phyloP scores from a whole-genome alignment of 1,140 invertebrate genomes.

The Tenebrio molitor region DNA sequence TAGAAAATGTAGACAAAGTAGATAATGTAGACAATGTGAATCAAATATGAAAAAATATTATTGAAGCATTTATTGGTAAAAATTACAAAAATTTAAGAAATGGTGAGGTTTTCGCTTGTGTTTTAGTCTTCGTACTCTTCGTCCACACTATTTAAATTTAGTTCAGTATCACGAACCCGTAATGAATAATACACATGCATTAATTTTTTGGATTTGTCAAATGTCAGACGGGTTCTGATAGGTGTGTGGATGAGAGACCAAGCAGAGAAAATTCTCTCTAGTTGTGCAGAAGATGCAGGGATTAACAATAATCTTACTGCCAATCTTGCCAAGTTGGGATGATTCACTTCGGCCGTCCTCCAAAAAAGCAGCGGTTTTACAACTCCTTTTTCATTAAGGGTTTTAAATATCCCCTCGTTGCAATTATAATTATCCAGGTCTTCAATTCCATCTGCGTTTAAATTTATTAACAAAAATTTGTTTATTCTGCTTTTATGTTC shows the following conservation, averaged over 20 bases:
- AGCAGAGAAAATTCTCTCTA: conserved; percentile 31
- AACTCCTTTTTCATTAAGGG: conserved; percentile 20
- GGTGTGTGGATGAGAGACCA: conserved; percentile 16
- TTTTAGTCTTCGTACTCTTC: no score
- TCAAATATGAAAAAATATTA: no score
- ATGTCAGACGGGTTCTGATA: not conserved
- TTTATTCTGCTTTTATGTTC: not conserved
- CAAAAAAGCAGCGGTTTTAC: conserved; percentile 4
- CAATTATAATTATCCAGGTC: not conserved
- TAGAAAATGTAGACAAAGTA: not conserved
- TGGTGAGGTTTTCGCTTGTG: no score
- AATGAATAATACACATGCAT: conserved; percentile 8
- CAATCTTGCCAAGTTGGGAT: not conserved
- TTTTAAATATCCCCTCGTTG: not conserved
- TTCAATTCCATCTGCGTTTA: not conserved
- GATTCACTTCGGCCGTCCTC: no score
- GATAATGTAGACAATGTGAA: no score
- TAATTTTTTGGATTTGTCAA: conserved; percentile 22
- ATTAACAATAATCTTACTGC: conserved; percentile 24
- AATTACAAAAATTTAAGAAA: no score
- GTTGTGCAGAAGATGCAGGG: conserved; percentile 23
- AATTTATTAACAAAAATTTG: not conserved
- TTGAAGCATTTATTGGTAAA: no score
- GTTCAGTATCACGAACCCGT: not conserved
- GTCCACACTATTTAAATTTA: no score